These are phyloP conservation scores for Proteles cristata DNA, from an alignment of 2,113 vertebrate genomes.

Conservation along the genomic window DNA sequence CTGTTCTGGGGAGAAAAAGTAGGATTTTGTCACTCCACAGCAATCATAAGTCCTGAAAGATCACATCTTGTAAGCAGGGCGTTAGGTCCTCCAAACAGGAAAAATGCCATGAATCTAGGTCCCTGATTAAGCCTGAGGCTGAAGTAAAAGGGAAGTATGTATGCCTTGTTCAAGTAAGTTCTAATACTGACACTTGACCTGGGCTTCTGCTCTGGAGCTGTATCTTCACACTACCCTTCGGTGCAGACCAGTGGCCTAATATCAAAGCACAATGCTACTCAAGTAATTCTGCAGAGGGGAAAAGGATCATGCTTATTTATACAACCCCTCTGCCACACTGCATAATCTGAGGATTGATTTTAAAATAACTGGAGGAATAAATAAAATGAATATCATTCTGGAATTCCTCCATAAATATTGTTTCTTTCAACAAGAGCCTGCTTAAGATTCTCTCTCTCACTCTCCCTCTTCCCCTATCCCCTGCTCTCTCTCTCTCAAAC, in stretches of 20 bases:
- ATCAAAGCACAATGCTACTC: background rate
- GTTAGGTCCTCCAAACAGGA: background rate
- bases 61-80: background rate
- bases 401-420: background rate
- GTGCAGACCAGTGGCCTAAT: too few species aligned
- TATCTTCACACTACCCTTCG: background rate
- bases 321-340: background rate
- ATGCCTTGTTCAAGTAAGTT: background rate
- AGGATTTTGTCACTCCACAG: background rate
- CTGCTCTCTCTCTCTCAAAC: too few species aligned
- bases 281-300: background rate
- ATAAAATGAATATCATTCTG: background rate
- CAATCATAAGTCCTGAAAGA: background rate
- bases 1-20: constrained; percentile 31
- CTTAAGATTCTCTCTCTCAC: too few species aligned
- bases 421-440: background rate
- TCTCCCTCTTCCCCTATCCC: too few species aligned
- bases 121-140: background rate
- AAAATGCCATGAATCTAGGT: background rate
- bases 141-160: background rate
- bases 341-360: background rate
- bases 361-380: background rate
- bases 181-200: background rate
- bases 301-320: constrained; percentile 2
- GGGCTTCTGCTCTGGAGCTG: background rate